Evolutionary conservation across 2,888 invertebrate genomes (phyloP).

Genomic region (Lasioglossum figueresi): DNA sequence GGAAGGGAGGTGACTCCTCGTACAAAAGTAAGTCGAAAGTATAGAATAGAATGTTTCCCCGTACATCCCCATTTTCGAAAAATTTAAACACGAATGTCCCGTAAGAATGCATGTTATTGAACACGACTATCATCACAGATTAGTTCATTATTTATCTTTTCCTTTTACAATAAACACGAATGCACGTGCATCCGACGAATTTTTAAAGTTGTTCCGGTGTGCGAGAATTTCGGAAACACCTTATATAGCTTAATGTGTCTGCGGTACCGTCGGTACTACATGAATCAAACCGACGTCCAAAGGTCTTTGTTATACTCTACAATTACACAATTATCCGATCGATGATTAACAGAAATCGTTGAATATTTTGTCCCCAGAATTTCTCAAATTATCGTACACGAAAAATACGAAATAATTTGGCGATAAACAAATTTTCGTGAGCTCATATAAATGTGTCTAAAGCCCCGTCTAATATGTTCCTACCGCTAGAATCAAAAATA

Average conservation of each 20-base stretch:
- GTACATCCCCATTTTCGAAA: not conserved
- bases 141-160: not conserved
- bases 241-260: constrained; percentile 37
- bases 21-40: not conserved
- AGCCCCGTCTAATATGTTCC: constrained; percentile 66
- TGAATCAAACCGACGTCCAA: constrained; percentile 22
- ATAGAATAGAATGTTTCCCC: not conserved
- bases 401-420: not conserved
- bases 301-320: not conserved
- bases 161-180: not conserved
- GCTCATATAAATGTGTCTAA: constrained; percentile 71
- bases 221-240: not conserved
- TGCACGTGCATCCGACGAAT: not conserved
- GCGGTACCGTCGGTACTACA: constrained; percentile 48
- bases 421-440: constrained; percentile 31
- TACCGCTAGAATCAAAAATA: constrained; percentile 69
- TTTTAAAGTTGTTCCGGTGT: constrained; percentile 5
- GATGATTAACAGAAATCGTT: not conserved
- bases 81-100: not conserved
- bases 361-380: constrained; percentile 11
- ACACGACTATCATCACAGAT: not conserved
- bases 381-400: not conserved
- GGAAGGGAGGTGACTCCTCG: not conserved
- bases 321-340: not conserved
- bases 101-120: not conserved